Evolutionary conservation across 2,113 vertebrate species (phyloP).

Genomic region (Uria lomvia): DNA sequence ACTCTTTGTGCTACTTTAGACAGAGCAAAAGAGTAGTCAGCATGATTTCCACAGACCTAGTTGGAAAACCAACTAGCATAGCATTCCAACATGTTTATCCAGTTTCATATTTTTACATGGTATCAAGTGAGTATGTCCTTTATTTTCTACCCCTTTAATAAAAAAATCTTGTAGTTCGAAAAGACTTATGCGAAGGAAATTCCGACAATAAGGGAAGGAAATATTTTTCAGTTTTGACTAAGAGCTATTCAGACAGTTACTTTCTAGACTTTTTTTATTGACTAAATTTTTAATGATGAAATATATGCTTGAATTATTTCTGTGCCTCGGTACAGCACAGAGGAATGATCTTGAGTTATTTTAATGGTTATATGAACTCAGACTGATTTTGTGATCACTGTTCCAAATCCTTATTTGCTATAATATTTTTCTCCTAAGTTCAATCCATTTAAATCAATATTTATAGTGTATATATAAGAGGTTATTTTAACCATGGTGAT

Average conservation of each 20-base stretch:
- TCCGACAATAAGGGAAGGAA: not conserved
- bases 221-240: not conserved
- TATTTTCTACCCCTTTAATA: not conserved
- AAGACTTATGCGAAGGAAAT: not conserved
- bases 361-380: not conserved
- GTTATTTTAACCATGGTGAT: not conserved
- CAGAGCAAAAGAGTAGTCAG: not conserved
- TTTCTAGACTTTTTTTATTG: not conserved
- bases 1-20: not conserved
- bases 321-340: not conserved
- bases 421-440: not conserved
- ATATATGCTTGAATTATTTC: not conserved
- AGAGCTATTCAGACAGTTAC: not conserved
- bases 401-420: not conserved
- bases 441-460: not conserved
- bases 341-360: not conserved
- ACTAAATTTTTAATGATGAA: not conserved
- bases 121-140: not conserved
- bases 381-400: not conserved
- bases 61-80: not conserved
- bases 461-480: not conserved
- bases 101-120: not conserved
- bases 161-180: not conserved
- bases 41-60: not conserved
- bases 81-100: not conserved